Base-by-base conservation (phyloP, 2,888 invertebrate species). In the Calameuta filiformis region DNA sequence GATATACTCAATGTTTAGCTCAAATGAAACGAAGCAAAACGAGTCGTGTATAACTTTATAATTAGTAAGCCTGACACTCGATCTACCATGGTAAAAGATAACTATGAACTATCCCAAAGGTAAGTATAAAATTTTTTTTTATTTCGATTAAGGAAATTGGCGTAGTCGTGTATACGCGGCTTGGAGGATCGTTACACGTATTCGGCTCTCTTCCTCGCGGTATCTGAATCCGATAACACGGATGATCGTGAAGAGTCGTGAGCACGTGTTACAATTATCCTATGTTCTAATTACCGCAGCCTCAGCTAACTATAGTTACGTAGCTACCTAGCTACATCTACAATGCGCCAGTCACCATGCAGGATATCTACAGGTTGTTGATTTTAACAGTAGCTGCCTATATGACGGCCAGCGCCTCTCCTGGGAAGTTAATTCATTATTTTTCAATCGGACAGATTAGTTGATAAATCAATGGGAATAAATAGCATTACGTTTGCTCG, bases 321-420 rank as follows among this genome's bases (percentile, higher is more conserved):
- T 56, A 56, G 23, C 56, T 6, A 56, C 9, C 23, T 56, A 56
- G 23, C 56, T 56, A 56, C 6, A 9, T 56, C 23, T 40, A 40
- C 40, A 15, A 15, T 40, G 68, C 56, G 56, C 37, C 11, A 11
- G 73, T 76, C 73, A 73, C 71, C 79, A 76, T 76, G 79, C 76
- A 77, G 78, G 80, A 82, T 82, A 85, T 87, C 89, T 87, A 89
- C 89, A 88, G 88, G 88, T 89, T 88, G 89, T 83, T 86, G 85
- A 84, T 86, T 85, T 81, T 81, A 79, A 77, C 73, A 30, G 34
- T 23, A 23, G n/a, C 23, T 35, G 23, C 56, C 56, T 56, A 56
- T 56, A 56, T 73, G 76, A 31, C 69, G 73, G 73, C 73, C 77
- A 79, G 79, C 76, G 81, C 76, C 83, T 79, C 77, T 82, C 80